Percentiles rank a stretch among this genome's conserved stretches.
Evolutionary conservation across 1,140 invertebrate genomes (phyloP).

Genomic region (Prorops nasuta): DNA sequence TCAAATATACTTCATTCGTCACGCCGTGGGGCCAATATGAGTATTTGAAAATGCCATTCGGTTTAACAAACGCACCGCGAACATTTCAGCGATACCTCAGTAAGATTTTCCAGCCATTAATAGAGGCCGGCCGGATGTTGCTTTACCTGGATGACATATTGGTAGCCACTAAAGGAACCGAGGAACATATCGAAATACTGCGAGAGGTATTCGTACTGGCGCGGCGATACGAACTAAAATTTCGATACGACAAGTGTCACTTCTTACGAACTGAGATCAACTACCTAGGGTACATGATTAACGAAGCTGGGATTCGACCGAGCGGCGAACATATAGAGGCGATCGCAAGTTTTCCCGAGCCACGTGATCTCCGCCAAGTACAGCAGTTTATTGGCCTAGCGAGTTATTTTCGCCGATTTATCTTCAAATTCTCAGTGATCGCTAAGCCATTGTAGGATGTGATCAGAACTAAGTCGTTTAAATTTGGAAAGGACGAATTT

Average conservation of each 20-base stretch:
- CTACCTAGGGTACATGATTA: background rate
- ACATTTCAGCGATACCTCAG: too few species aligned
- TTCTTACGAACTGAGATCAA: background rate
- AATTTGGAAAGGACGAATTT: background rate
- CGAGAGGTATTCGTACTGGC: background rate
- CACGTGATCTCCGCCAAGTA: background rate
- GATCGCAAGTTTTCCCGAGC: background rate
- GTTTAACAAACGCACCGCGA: too few species aligned
- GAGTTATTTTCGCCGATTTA: background rate
- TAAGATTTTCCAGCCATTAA: background rate
- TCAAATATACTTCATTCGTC: too few species aligned
- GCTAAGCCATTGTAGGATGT: background rate
- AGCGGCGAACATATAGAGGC: background rate
- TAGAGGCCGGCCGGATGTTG: background rate
- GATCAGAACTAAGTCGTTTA: background rate
- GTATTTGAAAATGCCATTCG: background rate
- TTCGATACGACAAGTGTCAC: background rate
- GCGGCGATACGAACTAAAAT: background rate
- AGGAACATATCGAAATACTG: background rate
- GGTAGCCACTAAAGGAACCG: background rate
- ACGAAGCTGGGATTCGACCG: background rate
- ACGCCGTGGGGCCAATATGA: background rate
- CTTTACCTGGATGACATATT: background rate
- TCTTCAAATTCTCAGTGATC: background rate
- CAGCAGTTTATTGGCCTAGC: background rate